Evolutionary conservation across 2,113 vertebrate species (phyloP).

Genomic region (Pygoscelis adeliae): DNA sequence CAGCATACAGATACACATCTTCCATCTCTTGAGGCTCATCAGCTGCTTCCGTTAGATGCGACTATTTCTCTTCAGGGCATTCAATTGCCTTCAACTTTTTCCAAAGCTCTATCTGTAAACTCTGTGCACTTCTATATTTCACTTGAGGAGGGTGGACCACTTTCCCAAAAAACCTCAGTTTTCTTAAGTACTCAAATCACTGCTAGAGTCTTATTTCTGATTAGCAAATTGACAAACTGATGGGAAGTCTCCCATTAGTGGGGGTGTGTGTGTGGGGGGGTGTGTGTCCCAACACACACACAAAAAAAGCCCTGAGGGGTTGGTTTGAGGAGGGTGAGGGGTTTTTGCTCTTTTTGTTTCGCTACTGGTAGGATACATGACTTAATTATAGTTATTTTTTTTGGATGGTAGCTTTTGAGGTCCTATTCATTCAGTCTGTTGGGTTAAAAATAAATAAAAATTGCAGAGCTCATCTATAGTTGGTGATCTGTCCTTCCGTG

Average conservation of each 20-base stretch:
- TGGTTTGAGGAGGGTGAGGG: neutral
- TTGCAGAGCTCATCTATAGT: neutral
- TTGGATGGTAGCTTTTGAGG: neutral
- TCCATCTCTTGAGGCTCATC: neutral
- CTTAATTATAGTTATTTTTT: neutral
- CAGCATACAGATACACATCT: accelerated
- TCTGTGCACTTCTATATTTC: neutral
- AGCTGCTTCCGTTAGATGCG: neutral
- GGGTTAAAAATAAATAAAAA: neutral
- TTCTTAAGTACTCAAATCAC: neutral
- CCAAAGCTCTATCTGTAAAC: neutral
- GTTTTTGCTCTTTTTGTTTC: neutral
- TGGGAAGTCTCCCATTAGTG: neutral
- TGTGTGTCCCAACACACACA: too few species aligned
- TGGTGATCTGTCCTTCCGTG: neutral
- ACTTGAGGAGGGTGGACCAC: neutral
- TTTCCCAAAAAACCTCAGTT: neutral
- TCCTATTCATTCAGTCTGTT: neutral
- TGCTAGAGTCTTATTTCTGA: neutral
- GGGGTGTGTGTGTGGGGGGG: accelerated
- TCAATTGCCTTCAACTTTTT: neutral
- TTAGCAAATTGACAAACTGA: neutral
- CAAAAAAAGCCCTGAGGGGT: neutral
- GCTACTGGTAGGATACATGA: neutral
- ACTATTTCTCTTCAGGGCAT: neutral